Percentiles rank a stretch among this genome's conserved stretches.
These are phyloP conservation scores for Porites lobata DNA, from an alignment of 92 coral and sea anemone genomes.

Conservation along the genomic window DNA sequence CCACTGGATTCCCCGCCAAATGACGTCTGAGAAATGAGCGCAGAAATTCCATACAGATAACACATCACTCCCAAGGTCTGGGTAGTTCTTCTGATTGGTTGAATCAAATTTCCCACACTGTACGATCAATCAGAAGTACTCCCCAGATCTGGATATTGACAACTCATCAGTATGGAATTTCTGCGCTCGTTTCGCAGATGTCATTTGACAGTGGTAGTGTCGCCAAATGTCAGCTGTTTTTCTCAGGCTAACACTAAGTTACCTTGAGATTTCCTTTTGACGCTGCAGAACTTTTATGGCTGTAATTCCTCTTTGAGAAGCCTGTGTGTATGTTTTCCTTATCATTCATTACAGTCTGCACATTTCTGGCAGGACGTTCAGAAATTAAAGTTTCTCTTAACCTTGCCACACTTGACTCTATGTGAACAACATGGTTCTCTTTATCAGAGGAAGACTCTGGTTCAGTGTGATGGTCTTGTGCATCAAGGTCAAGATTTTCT, in stretches of 20 bases:
- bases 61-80: too few species aligned
- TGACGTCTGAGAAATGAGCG: too few species aligned
- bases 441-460: constrained; percentile 79
- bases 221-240: too few species aligned
- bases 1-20: too few species aligned
- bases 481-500: constrained; percentile 43
- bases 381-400: neutral
- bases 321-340: neutral
- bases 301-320: neutral
- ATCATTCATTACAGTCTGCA: neutral
- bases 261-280: neutral
- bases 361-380: neutral
- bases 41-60: too few species aligned
- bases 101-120: too few species aligned
- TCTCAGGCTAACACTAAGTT: neutral
- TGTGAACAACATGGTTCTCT: constrained; percentile 56
- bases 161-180: too few species aligned
- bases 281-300: neutral
- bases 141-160: too few species aligned
- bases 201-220: too few species aligned
- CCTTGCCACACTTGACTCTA: neutral
- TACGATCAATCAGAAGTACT: too few species aligned
- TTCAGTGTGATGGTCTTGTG: constrained; percentile 42
- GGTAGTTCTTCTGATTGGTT: too few species aligned
- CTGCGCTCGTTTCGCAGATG: too few species aligned